These are phyloP conservation scores for Papilio polyxenes DNA, from an alignment of 1,140 invertebrate species.

Conservation along the genomic window DNA sequence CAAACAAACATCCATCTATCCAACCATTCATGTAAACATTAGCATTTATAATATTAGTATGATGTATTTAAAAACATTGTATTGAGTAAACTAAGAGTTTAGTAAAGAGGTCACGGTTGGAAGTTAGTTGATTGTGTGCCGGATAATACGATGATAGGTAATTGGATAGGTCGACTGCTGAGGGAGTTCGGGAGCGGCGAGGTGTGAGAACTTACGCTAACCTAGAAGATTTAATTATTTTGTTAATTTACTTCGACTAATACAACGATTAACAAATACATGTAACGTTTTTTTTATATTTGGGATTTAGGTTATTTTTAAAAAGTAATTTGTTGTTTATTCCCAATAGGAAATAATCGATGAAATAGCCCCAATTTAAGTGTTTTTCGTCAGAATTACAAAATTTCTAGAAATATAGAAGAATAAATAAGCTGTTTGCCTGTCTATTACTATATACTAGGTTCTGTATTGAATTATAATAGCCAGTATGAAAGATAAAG, in stretches of 20 bases:
- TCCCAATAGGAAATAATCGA: background rate
- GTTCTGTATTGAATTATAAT: too few relatives aligned
- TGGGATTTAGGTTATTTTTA: background rate
- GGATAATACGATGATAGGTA: slow-evolving; percentile 51
- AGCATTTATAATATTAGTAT: too few relatives aligned
- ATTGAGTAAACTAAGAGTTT: slow-evolving; percentile 27
- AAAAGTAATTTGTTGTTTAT: background rate
- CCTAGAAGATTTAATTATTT: slow-evolving; percentile 8
- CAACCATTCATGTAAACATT: too few relatives aligned
- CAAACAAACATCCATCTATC: too few relatives aligned
- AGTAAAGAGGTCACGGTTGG: slow-evolving; percentile 53
- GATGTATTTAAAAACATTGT: background rate
- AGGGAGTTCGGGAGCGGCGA: slow-evolving; percentile 39
- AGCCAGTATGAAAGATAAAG: too few relatives aligned
- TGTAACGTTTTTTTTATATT: background rate
- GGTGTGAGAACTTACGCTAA: slow-evolving; percentile 23
- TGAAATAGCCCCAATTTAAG: too few relatives aligned
- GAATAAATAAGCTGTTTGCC: too few relatives aligned
- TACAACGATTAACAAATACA: background rate
- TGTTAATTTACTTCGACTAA: slow-evolving; percentile 12
- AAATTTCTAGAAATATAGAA: background rate
- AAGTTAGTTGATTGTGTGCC: slow-evolving; percentile 43
- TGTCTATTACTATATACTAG: too few relatives aligned
- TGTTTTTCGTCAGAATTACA: background rate
- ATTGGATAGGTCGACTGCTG: slow-evolving; percentile 54